A percentile compares a stretch with the other conserved stretches of the same genome.
These are phyloP conservation scores for Melikaiella ostensackeni DNA, from an alignment of 2,888 invertebrate genomes.

Conservation along the genomic window DNA sequence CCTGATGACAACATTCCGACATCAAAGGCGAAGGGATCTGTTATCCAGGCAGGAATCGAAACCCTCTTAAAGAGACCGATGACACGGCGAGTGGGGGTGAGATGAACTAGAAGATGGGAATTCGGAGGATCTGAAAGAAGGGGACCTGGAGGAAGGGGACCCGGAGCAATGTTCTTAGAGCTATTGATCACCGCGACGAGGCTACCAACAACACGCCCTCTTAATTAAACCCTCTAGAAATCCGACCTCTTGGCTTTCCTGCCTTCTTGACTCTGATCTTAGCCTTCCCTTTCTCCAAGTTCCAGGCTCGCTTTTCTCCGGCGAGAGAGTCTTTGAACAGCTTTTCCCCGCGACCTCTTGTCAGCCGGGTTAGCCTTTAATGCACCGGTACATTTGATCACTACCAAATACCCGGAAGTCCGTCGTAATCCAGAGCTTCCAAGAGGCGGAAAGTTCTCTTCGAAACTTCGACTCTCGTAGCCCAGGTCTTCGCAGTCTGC, in stretches of 20 bases:
- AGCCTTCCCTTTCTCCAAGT: too few relatives aligned
- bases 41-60: slow-evolving; percentile 60
- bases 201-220: slow-evolving; percentile 65
- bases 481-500: not conserved
- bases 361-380: slow-evolving; percentile 32
- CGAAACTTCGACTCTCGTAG: not conserved
- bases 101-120: not conserved
- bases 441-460: slow-evolving; percentile 22
- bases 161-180: slow-evolving; percentile 50
- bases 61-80: slow-evolving; percentile 30
- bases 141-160: slow-evolving; percentile 11
- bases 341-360: slow-evolving; percentile 46
- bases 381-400: slow-evolving; percentile 46
- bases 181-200: slow-evolving; percentile 67
- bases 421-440: not conserved
- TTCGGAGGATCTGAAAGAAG: too few relatives aligned
- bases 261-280: slow-evolving; percentile 41
- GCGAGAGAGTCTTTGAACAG: slow-evolving; percentile 48
- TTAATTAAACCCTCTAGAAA: slow-evolving; percentile 69
- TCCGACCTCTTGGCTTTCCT: slow-evolving; percentile 55
- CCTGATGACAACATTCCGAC: not conserved
- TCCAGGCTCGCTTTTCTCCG: not conserved
- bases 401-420: slow-evolving; percentile 42
- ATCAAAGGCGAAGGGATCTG: slow-evolving; percentile 40
- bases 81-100: slow-evolving; percentile 31